Evolutionary conservation across 92 coral and sea anemone genomes (phyloP).

Genomic region (Micromussa lordhowensis): DNA sequence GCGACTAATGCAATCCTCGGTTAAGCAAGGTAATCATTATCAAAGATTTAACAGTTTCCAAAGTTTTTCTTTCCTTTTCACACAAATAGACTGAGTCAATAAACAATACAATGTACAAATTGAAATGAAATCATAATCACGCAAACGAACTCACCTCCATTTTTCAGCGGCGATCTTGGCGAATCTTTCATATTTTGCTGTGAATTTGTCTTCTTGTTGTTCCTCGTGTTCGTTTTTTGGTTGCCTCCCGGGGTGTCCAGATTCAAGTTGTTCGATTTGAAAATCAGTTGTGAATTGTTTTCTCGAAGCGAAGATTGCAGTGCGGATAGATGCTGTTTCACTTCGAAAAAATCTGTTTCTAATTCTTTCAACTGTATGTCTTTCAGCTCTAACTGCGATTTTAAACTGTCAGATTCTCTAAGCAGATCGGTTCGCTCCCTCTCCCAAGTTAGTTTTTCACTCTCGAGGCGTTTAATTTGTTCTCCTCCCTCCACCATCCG

Average conservation of each 20-base stretch:
- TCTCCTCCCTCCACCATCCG: conserved; percentile 87
- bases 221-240: conserved; percentile 13
- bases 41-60: neutral
- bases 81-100: conserved; percentile 4
- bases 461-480: conserved; percentile 62
- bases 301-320: conserved; percentile 64
- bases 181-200: conserved; percentile 32
- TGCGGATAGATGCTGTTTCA: conserved; percentile 73
- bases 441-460: conserved; percentile 71
- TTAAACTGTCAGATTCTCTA: conserved; percentile 65
- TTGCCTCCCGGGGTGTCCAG: conserved; percentile 38
- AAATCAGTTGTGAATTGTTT: conserved; percentile 50
- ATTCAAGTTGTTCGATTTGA: conserved; percentile 43
- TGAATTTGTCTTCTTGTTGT: conserved; percentile 19
- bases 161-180: conserved; percentile 26
- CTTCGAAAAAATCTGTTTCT: conserved; percentile 77
- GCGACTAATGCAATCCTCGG: neutral
- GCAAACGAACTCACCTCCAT: conserved; percentile 39
- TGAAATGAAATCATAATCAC: conserved; percentile 21
- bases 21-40: neutral
- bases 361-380: conserved; percentile 76
- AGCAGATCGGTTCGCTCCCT: conserved; percentile 61
- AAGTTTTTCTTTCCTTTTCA: neutral
- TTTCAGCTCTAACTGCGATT: conserved; percentile 77
- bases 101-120: conserved; percentile 19